Base-by-base conservation (phyloP, 1,140 invertebrate species). In the Philotrypesis tridentata region DNA sequence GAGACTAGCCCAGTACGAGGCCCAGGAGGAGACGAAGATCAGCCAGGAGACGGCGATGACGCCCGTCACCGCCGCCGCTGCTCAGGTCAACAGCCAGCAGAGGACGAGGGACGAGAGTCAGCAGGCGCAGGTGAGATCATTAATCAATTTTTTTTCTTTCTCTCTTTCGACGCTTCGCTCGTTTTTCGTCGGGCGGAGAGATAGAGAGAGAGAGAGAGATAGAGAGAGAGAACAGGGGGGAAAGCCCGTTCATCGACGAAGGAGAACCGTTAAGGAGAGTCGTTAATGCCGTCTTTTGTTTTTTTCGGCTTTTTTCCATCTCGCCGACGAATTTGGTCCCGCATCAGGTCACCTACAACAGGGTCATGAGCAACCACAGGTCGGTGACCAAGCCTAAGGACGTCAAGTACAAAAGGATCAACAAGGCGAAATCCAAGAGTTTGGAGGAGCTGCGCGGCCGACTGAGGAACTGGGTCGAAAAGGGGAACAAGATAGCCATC, bases 341-440 rank as follows among this genome's bases (percentile, higher is more conserved):
- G 55, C 21, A 89, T 89, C 93, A 95, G 87, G 95, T 96, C 17
- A 96, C 95, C 11, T 97, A 96, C 89, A 97, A 97, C 90, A 92
- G 96, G 84, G 96, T 97, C 68, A 97, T 97, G 96, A 96, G 95
- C 31, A 97, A 97, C 89, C 96, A 97, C 90, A 93, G 96, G 82
- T 96, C 96, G 67, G 96, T 97, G 63, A 97, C 96, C 3, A 97
- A 97, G 90, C 96, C 96, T 78, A 97, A 97, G 91, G 96, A 97
- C 87, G 96, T 97, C 7, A 97, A 97, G 90, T 97, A 97, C 92
- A 97, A 97, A 88, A 93, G 96, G 84, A 97, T 97, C 89, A 97
- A 97, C 88, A 97, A 97, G 88, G 96, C 96, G 5, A 97, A 97
- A 89, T 97, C 96, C 31, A 97, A 97, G 91, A 97, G 96, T 86